These are phyloP conservation scores for Syrphus vitripennis DNA, from an alignment of 2,888 invertebrate genomes.

Conservation along the genomic window DNA sequence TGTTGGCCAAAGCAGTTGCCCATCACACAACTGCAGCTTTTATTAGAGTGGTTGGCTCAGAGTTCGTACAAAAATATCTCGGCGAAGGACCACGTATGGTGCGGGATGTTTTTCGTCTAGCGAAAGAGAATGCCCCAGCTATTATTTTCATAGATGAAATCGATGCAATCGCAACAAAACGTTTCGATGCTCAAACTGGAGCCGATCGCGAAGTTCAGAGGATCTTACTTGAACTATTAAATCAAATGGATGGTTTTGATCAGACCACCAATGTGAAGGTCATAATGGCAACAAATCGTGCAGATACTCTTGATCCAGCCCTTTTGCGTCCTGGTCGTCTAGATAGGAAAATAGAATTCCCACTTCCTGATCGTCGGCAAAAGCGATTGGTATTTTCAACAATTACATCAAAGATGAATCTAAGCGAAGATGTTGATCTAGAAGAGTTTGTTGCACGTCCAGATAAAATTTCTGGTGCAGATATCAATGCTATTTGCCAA, in stretches of 20 bases:
- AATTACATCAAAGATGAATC: constrained; percentile 97
- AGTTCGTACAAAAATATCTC: constrained; percentile 99
- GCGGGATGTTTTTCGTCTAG: constrained; percentile 98
- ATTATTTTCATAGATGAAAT: constrained; percentile 99
- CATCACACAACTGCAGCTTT: constrained; percentile 99
- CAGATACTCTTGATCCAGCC: constrained; percentile 98
- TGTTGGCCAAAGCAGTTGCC: constrained; percentile 99
- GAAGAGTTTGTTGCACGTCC: constrained; percentile 99
- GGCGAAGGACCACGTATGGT: constrained; percentile 99
- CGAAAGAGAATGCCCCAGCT: constrained; percentile 99
- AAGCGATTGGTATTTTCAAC: constrained; percentile 99
- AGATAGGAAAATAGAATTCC: constrained; percentile 99
- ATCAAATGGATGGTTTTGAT: constrained; percentile 99
- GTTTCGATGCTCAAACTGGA: constrained; percentile 99
- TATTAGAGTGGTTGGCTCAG: constrained; percentile 99
- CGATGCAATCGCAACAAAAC: constrained; percentile 99
- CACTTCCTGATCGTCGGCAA: constrained; percentile 92
- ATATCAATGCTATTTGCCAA: constrained; percentile 99
- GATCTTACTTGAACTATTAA: constrained; percentile 96
- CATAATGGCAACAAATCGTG: constrained; percentile 98
- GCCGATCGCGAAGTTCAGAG: constrained; percentile 99
- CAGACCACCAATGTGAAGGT: constrained; percentile 99
- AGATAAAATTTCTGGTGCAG: constrained; percentile 99
- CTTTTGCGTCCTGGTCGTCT: constrained; percentile 88
- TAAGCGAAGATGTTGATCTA: constrained; percentile 98